Base-by-base conservation (phyloP, 1,140 invertebrate species). In the Drosophila neocordata region DNA sequence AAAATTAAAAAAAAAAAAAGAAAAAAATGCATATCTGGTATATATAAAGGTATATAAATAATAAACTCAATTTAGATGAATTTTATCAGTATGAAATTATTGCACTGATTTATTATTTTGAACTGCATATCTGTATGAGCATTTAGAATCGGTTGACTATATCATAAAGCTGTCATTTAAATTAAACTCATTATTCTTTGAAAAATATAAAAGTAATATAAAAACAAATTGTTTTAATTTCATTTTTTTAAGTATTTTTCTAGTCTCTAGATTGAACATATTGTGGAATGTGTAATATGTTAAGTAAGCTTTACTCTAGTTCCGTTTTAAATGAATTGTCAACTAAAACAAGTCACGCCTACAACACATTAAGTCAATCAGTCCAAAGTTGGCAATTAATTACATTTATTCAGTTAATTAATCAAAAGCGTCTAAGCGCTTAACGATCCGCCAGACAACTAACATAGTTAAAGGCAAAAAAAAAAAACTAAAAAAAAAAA, bases 251-350 rank as follows among this genome's bases (percentile, higher is more conserved):
- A n/a, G n/a, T n/a, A n/a, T n/a, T n/a, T n/a, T n/a, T n/a, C n/a
- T n/a, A n/a, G n/a, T n/a, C n/a, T n/a, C n/a, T n/a, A n/a, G n/a
- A n/a, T n/a, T n/a, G n/a, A n/a, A n/a, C n/a, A n/a, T n/a, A n/a
- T n/a, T n/a, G n/a, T n/a, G 27, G 27, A 31, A 31, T 20, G 9
- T 20, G 41, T 8, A 48, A 48, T 48, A 18, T 44, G 13, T 44
- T 44, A 7, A 7, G 7, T 44, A 2, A 13, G 15, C 9, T 48
- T 48, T 48, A 48, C 41, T 48, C 41, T 48, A 48, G 41, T 27
- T 53, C 51, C 51, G 51, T 53, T 53, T 53, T 48, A 48, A 48
- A 48, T 48, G 41, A 48, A 48, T 48, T 48, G 41, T 48, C 41
- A 48, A 48, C 41, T 48, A 20, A 48, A 48, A 48, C 15, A 48